phyloP scores from a whole-genome alignment of 2,888 invertebrate species.

The Margaritifera margaritifera region DNA sequence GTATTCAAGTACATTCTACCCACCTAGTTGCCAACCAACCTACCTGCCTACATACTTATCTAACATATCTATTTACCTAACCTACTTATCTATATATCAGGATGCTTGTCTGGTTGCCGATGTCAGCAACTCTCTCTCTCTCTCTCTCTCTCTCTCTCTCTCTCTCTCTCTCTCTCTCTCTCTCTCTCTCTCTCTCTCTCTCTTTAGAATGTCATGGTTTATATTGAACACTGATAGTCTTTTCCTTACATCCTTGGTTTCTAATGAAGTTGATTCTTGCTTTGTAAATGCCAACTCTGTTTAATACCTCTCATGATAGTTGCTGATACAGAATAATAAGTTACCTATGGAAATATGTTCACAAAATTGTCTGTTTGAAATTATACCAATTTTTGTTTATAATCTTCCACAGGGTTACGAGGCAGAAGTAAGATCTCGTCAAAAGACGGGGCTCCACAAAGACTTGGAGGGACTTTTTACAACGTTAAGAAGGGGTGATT shows the following conservation, averaged over 20 bases:
- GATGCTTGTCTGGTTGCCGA: neutral
- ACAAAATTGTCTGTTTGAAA: no score
- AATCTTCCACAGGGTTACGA: conserved; percentile 46
- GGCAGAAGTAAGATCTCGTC: conserved; percentile 45
- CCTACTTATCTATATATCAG: neutral
- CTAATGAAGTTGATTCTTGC: no score
- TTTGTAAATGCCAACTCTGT: no score
- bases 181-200: conserved; percentile 17
- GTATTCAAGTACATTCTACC: no score
- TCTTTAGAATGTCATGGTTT: no score
- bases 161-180: conserved; percentile 26
- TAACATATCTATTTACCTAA: neutral
- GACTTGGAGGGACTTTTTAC: conserved; percentile 59
- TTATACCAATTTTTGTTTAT: neutral
- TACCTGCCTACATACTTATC: neutral
- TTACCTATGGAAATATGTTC: no score
- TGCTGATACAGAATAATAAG: no score
- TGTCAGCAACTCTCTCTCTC: neutral
- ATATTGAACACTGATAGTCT: no score
- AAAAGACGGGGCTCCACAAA: conserved; percentile 30
- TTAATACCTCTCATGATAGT: no score
- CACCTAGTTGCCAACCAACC: no score
- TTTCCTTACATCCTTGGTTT: no score
- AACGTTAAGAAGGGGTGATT: conserved; percentile 40
- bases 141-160: neutral